Evolutionary conservation across 92 coral and sea anemone species (phyloP).

Genomic region (Phymanthus crucifer): DNA sequence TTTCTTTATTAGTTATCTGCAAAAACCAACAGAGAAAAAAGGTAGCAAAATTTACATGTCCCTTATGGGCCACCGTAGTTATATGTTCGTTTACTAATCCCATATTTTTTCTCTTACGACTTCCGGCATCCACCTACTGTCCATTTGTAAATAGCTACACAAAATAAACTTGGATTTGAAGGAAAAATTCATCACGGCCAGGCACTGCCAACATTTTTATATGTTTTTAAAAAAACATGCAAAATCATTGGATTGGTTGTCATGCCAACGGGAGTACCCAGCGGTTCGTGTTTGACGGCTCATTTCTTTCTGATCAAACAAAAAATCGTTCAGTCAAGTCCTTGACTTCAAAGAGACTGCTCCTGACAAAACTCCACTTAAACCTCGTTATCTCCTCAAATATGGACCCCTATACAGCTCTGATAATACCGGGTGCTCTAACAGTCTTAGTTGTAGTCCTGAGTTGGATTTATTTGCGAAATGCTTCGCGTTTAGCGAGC

Average conservation of each 20-base stretch:
- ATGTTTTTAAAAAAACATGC: background rate
- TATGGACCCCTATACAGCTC: conserved; percentile 19
- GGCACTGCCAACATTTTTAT: no score
- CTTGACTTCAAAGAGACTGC: background rate
- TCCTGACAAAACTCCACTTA: background rate
- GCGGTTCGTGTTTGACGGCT: conserved; percentile 17
- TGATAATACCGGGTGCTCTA: conserved; percentile 23
- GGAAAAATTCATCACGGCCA: no score
- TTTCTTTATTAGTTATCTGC: no score
- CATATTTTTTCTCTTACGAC: no score
- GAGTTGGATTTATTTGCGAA: conserved; percentile 20
- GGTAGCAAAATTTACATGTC: no score
- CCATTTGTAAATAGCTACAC: no score
- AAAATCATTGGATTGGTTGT: background rate
- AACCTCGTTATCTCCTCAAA: background rate
- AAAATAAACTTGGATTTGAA: no score
- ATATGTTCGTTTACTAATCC: no score
- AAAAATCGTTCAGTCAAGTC: background rate
- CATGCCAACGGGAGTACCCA: conserved; percentile 13
- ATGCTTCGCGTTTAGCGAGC: conserved; percentile 6
- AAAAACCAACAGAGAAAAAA: no score
- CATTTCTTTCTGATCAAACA: background rate
- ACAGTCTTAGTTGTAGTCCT: conserved; percentile 39
- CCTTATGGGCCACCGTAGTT: no score
- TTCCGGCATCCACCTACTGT: no score